phyloP scores from a whole-genome alignment of 2,888 invertebrate genomes.

The Nephrotoma appendiculata region DNA sequence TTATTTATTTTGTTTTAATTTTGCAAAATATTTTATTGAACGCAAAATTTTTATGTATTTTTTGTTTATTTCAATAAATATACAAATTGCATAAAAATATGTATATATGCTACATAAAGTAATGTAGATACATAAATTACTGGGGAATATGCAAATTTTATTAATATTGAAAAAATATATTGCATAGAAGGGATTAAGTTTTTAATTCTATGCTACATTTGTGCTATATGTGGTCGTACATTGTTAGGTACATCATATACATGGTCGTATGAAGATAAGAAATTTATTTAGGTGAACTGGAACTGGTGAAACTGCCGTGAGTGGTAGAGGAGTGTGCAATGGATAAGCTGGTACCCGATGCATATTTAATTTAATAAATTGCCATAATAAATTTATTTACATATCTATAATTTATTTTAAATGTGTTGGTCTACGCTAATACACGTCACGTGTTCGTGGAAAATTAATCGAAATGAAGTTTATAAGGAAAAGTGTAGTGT shows the following conservation, averaged over 20 bases:
- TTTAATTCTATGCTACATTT: not conserved
- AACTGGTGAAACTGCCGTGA: not conserved
- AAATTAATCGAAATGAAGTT: no score
- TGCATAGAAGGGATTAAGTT: not conserved
- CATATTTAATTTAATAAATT: not conserved
- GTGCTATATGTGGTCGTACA: not conserved
- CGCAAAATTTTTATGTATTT: not conserved
- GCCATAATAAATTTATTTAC: not conserved
- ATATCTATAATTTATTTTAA: not conserved
- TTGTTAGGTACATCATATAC: not conserved
- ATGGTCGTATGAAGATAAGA: not conserved
- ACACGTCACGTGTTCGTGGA: not conserved
- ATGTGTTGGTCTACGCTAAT: not conserved
- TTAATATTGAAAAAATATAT: not conserved
- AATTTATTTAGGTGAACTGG: not conserved
- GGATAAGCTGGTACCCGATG: not conserved
- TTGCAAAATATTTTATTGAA: not conserved
- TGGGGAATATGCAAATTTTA: not conserved
- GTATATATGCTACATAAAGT: not conserved
- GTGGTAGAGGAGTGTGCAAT: not conserved
- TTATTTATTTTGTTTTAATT: not conserved
- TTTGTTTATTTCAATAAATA: not conserved
- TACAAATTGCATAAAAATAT: not conserved
- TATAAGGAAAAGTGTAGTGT: no score
- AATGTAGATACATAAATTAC: not conserved